Evolutionary conservation across 2,113 vertebrate species (phyloP), one percentile per base, ranked within the genome.

Genomic region (Oreocharis arfaki): DNA sequence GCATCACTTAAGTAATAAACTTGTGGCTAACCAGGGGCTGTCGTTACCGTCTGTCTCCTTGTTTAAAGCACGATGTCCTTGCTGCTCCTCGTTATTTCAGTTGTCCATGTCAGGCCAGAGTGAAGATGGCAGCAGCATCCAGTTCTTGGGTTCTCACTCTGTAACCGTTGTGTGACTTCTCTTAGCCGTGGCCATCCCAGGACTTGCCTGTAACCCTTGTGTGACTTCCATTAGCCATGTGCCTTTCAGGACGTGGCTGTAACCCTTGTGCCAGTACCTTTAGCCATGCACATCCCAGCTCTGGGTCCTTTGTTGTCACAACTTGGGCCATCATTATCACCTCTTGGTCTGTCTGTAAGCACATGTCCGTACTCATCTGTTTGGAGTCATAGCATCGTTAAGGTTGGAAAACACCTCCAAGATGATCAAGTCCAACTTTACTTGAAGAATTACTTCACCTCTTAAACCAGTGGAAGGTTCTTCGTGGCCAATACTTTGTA

Each of bases 321-420:
- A 1, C 50, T 37, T 74, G 63, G 44, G 21, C 42, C 49, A 7
- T 44, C 27, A 1, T 35, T 73, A 39, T 39, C 64, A 6, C 13
- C 9, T 61, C 69, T 53, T 26, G n/a, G 15, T 55, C 30, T 80
- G 15, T 55, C 30, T 80, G 26, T 46, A 19, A 44, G 14, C 35
- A 21, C 21, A 0, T 15, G 44, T 57, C 32, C 24, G 0, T 3
- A 3, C 50, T 83, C 27, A 3, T 73, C 59, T 42, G 0, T 61
- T 35, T 56, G 50, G 35, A 63, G 10, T 35, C 8, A 35, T 14
- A 50, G 32, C 42, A 21, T 28, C 22, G 22, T 42, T 42, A 17
- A 63, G 15, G 42, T 14, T 56, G 35, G 41, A 70, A 63, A 37
- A 42, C 35, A 42, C 49, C 17, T 63, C 56, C 27, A 21, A 70